Evolutionary conservation across 1,140 invertebrate genomes (phyloP).

Genomic region (Eupristina koningsbergeri): DNA sequence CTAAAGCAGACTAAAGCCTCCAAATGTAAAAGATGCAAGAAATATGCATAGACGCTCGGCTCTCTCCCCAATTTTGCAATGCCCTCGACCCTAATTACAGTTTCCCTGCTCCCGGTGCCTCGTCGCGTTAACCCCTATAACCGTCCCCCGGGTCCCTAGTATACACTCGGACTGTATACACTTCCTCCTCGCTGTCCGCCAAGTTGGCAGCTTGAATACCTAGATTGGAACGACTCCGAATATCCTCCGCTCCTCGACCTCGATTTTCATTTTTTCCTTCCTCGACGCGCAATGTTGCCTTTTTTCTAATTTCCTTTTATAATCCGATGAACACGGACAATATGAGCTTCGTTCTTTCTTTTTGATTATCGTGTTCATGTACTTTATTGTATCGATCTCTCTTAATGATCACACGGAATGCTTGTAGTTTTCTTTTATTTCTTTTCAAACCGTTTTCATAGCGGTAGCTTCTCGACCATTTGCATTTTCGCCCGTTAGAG

Average conservation of each 20-base stretch:
- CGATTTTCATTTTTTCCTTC: not conserved
- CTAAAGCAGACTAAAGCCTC: not conserved
- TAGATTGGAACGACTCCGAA: not conserved
- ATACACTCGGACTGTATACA: not conserved
- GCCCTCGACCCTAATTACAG: constrained; percentile 26
- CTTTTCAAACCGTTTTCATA: not conserved
- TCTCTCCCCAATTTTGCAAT: not conserved
- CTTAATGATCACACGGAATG: not conserved
- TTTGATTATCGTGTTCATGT: not conserved
- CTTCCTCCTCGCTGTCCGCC: not conserved
- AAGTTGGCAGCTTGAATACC: not conserved
- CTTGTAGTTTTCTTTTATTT: not conserved
- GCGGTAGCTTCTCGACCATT: not conserved
- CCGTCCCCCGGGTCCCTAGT: not conserved
- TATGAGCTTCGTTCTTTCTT: not conserved
- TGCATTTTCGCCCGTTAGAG: not conserved
- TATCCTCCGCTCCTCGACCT: not conserved
- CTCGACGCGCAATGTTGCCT: not conserved
- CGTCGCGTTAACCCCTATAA: not conserved
- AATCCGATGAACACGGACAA: too few species aligned
- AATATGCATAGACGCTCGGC: not conserved
- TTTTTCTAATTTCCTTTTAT: not conserved
- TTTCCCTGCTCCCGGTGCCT: not conserved
- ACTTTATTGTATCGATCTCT: not conserved
- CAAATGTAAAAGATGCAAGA: not conserved